Evolutionary conservation across 2,113 vertebrate genomes (phyloP).

Genomic region (Azemiops feae): DNA sequence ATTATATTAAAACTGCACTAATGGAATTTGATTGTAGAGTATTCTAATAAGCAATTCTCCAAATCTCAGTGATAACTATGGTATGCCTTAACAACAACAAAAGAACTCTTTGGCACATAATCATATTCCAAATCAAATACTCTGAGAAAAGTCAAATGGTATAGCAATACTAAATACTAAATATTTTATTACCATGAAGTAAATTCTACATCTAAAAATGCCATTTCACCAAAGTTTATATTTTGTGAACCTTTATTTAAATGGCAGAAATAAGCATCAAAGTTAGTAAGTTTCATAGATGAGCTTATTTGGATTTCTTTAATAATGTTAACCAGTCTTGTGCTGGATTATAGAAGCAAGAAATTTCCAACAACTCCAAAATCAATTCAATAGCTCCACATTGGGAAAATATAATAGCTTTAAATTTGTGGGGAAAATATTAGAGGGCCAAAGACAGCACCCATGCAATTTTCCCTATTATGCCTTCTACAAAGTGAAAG

Average conservation of each 20-base stretch:
- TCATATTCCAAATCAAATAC: neutral
- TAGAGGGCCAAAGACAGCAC: conserved; percentile 53
- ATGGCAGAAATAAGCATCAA: conserved; percentile 36
- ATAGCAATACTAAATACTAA: neutral
- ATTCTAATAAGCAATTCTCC: neutral
- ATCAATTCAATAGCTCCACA: conserved; percentile 45
- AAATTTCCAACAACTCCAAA: conserved; percentile 24
- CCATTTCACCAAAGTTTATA: conserved; percentile 45
- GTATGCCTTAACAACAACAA: neutral
- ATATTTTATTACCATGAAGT: neutral
- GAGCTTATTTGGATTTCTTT: neutral
- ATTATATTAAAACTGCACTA: neutral
- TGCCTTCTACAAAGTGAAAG: conserved; percentile 23
- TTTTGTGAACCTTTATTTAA: conserved; percentile 19
- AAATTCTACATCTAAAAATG: conserved; percentile 14
- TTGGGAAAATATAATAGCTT: conserved; percentile 30
- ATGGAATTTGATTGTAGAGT: neutral
- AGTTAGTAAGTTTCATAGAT: conserved; percentile 23
- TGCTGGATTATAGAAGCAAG: neutral
- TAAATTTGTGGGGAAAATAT: conserved; percentile 59
- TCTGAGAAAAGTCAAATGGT: neutral
- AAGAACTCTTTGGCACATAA: neutral
- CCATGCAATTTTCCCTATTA: conserved; percentile 33
- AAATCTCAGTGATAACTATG: neutral
- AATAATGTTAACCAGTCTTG: conserved; percentile 18